Conservation (phyloP, 2,797 vertebrate genomes). For the Enteromius afrohamiltoni region DNA sequence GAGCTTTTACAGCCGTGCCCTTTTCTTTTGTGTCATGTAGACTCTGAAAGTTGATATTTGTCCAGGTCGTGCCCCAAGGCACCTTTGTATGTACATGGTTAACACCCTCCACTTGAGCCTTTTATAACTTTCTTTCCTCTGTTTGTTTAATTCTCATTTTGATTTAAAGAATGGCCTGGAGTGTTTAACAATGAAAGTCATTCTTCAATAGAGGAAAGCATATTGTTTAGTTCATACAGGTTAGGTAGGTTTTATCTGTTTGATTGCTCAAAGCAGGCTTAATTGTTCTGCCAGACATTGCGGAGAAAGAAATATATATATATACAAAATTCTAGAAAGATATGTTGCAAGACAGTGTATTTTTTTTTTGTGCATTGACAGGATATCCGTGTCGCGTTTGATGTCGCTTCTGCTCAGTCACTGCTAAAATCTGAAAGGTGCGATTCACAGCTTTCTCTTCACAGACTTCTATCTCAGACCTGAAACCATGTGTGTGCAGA, state of each 20-base stretch:
- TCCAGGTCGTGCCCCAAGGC: conserved; percentile 18
- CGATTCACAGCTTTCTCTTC: neutral
- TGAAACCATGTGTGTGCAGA: neutral
- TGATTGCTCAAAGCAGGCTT: conserved; percentile 8
- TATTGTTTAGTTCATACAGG: conserved; percentile 21
- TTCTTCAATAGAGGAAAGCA: conserved; percentile 23
- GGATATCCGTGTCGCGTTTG: conserved; percentile 29
- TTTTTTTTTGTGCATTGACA: conserved; percentile 16
- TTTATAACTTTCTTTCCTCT: conserved; percentile 16
- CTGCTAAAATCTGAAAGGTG: conserved; percentile 22
- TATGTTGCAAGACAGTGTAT: neutral
- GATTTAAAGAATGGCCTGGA: conserved; percentile 16
- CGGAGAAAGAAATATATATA: neutral
- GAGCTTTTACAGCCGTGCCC: conserved; percentile 8
- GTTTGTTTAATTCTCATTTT: conserved; percentile 41
- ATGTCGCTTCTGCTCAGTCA: conserved; percentile 34
- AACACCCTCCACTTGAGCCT: conserved; percentile 16
- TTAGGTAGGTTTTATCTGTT: conserved; percentile 15
- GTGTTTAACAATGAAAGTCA: conserved; percentile 33
- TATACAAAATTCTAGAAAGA: neutral
- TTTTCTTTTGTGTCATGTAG: conserved; percentile 28
- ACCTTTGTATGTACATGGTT: conserved; percentile 25
- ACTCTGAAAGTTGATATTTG: conserved; percentile 37
- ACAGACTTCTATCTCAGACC: neutral
- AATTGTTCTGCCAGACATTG: neutral